These are phyloP conservation scores for Drosophila melanosoma DNA, from an alignment of 2,888 invertebrate species.

Conservation along the genomic window DNA sequence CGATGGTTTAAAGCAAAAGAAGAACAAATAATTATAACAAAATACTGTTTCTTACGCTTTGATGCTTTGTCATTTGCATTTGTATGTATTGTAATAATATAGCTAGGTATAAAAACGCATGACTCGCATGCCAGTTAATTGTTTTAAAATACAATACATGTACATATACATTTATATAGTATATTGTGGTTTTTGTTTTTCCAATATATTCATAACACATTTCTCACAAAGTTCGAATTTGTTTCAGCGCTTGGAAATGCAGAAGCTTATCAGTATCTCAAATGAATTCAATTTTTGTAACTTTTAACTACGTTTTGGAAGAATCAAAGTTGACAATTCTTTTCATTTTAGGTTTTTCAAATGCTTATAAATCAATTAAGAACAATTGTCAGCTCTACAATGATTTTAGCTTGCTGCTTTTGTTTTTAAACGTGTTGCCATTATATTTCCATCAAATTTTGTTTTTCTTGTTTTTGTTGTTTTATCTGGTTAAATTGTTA, in stretches of 20 bases:
- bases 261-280: constrained; percentile 47
- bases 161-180: constrained; percentile 20
- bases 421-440: constrained; percentile 42
- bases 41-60: constrained; percentile 74
- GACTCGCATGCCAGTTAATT: constrained; percentile 48
- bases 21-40: constrained; percentile 65
- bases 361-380: constrained; percentile 50
- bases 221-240: constrained; percentile 35
- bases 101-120: constrained; percentile 76
- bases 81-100: constrained; percentile 48
- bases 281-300: constrained; percentile 32
- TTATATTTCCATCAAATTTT: constrained; percentile 31
- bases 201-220: constrained; percentile 34
- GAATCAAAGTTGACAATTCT: constrained; percentile 52
- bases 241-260: constrained; percentile 49
- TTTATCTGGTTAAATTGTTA: constrained; percentile 45
- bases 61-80: constrained; percentile 74
- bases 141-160: constrained; percentile 62
- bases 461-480: constrained; percentile 19
- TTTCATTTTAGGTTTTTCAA: constrained; percentile 42
- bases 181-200: constrained; percentile 26
- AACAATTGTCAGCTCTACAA: constrained; percentile 50
- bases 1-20: constrained; percentile 62
- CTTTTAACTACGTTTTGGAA: constrained; percentile 66
- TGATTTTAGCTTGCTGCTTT: constrained; percentile 30